Base-by-base conservation (phyloP, 1,140 invertebrate species). In the Eumaeus atala region DNA sequence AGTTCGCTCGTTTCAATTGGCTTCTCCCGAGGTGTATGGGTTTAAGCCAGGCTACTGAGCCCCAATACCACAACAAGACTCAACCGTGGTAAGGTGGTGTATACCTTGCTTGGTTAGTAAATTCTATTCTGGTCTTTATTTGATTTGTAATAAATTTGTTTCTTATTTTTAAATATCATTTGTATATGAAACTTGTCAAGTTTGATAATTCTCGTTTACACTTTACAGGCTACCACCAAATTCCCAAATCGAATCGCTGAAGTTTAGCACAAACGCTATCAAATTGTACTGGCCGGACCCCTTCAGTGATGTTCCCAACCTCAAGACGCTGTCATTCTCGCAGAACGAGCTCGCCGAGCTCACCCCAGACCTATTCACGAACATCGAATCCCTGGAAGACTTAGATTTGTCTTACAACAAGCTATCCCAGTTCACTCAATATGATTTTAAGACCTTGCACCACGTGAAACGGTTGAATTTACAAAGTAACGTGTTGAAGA, bases 391-490 rank as follows among this genome's bases (percentile, higher is more conserved):
- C 9, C 62, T 90, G 11, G 77, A 84, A 74, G 82, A 74, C 21
- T 49, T 91, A 5, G 89, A 91, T 61, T 51, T 91, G 7, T 90
- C 89, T 0, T 74, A 87, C 50, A 91, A 91, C 62, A 81, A 87
- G 53, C 66, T 91, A 18, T 61, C 64, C 9, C 67, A 70, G 10
- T 70, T 88, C 14, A 83, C 77, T 59, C 57, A 65, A 1, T 53
- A 80, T 40, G 79, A 86, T 56, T 87, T 88, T 49, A 77, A 75
- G 51, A 59, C 69, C 36, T 58, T 88, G 51, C 63, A 53, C 6
- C 65, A 70, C 12, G 54, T 88, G 0, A 82, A 75, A 61, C 74
- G 64, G 36, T 62, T 87, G 0, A 82, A 70, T 64, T 61, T 88
- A 9, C 76, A 81, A 64, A 78, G 73, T 34, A 88, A 88, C 51